Conservation (phyloP, 2,797 vertebrate species). For the Atherinosoma microstoma region DNA sequence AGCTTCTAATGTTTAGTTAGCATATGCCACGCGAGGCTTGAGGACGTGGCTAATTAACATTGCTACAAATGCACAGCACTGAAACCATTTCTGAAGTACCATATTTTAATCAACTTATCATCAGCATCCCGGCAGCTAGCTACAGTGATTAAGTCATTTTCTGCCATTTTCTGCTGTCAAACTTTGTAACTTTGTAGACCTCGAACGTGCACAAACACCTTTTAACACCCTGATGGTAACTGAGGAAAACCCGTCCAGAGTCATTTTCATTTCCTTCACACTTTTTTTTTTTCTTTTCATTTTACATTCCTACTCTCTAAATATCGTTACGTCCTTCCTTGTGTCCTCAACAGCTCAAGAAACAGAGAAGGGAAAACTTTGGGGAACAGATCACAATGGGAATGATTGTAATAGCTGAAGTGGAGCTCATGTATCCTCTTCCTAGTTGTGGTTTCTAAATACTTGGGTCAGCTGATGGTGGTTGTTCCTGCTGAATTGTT, state of each 20-base stretch:
- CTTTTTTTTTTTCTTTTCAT: not conserved
- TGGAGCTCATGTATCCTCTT: constrained; percentile 66
- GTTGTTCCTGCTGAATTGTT: constrained; percentile 33
- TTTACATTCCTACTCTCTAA: not conserved
- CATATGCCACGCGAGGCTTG: not conserved
- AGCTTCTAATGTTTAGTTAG: not conserved
- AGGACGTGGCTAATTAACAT: not conserved
- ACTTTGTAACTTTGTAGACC: not conserved
- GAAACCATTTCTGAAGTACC: not conserved
- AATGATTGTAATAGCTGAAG: constrained; percentile 63
- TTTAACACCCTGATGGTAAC: not conserved
- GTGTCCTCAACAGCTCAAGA: not conserved
- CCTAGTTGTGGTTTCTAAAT: constrained; percentile 65
- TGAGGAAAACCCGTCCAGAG: not conserved
- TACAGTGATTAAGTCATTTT: not conserved
- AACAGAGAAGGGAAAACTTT: constrained; percentile 28
- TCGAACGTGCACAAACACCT: not conserved
- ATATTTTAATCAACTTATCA: not conserved
- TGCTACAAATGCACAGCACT: not conserved
- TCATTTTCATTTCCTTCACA: not conserved
- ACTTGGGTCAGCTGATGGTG: constrained; percentile 71
- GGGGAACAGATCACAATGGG: constrained; percentile 59
- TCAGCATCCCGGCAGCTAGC: not conserved
- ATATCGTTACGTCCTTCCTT: constrained; percentile 1
- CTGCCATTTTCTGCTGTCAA: not conserved